Evolutionary conservation across 2,113 vertebrate species (phyloP).

Genomic region (Spermophilus dauricus): DNA sequence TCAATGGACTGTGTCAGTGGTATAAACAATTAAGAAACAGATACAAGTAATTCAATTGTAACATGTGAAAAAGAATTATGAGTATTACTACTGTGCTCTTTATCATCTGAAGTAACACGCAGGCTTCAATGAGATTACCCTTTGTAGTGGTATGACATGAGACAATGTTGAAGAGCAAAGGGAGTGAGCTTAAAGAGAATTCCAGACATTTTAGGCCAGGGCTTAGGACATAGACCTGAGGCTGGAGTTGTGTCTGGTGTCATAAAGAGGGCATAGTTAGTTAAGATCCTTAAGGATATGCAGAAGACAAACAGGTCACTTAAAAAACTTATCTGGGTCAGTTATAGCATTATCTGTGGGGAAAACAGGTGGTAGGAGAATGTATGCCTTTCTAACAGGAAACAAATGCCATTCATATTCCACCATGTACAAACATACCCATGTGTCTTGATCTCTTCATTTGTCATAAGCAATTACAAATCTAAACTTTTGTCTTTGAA

Average conservation of each 20-base stretch:
- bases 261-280: neutral
- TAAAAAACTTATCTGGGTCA: neutral
- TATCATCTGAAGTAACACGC: neutral
- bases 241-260: neutral
- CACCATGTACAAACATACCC: neutral
- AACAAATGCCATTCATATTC: neutral
- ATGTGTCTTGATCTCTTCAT: neutral
- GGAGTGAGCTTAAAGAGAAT: neutral
- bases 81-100: neutral
- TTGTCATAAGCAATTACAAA: neutral
- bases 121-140: neutral
- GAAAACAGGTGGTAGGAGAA: neutral
- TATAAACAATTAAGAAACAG: neutral
- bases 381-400: neutral
- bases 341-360: neutral
- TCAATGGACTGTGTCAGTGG: neutral
- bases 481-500: neutral
- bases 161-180: neutral
- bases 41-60: neutral
- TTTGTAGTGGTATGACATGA: neutral
- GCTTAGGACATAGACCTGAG: no score
- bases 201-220: rapidly evolving
- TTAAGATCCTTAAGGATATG: neutral
- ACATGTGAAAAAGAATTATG: neutral
- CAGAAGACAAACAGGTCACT: neutral